phyloP scores from a whole-genome alignment of 2,888 invertebrate species.

The Oscheius myriophilus region DNA sequence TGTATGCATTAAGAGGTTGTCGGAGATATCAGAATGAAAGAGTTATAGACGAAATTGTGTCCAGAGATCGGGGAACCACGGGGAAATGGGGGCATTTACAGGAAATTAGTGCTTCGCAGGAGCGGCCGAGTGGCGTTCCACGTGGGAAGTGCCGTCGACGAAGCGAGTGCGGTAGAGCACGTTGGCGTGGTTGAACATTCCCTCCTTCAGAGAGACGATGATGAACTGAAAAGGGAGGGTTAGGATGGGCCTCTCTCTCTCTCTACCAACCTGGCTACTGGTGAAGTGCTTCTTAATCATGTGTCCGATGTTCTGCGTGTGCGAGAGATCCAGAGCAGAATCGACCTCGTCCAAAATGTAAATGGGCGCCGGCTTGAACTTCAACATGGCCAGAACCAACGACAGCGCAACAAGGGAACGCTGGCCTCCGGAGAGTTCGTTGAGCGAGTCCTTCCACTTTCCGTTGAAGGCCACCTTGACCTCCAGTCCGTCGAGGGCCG shows the following conservation, averaged over 20 bases:
- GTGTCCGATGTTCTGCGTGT: slow-evolving; percentile 96
- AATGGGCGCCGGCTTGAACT: slow-evolving; percentile 96
- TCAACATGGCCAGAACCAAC: slow-evolving; percentile 91
- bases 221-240: slow-evolving; percentile 80
- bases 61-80: too few relatives aligned
- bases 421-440: slow-evolving; percentile 89
- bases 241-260: not conserved
- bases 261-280: slow-evolving; percentile 80
- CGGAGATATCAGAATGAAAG: too few relatives aligned
- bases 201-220: slow-evolving; percentile 96
- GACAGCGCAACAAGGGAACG: slow-evolving; percentile 90
- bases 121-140: slow-evolving; percentile 71
- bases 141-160: slow-evolving; percentile 91
- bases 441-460: slow-evolving; percentile 93
- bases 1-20: too few relatives aligned
- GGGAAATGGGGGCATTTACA: too few relatives aligned
- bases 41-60: too few relatives aligned
- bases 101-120: too few relatives aligned
- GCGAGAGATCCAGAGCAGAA: slow-evolving; percentile 94
- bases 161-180: slow-evolving; percentile 93
- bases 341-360: slow-evolving; percentile 98
- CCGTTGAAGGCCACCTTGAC: slow-evolving; percentile 88
- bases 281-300: slow-evolving; percentile 91
- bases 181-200: slow-evolving; percentile 99
- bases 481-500: slow-evolving; percentile 87